Evolutionary conservation across 2,888 invertebrate genomes (phyloP), one percentile per base, ranked within the genome.

Genomic region (Sarcophaga subvicina): DNA sequence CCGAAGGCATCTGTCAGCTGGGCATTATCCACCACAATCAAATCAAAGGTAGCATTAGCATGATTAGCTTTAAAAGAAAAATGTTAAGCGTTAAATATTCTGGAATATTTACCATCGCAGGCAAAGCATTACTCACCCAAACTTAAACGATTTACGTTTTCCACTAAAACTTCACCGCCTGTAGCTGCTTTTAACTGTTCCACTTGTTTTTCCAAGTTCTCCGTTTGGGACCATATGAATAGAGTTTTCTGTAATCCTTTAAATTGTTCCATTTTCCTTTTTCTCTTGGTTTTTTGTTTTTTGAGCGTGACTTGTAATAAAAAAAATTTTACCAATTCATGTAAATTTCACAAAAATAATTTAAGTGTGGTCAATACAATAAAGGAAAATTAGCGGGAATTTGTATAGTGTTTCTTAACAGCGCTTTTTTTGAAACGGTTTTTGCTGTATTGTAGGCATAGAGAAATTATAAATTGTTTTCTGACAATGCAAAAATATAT

Each of bases 81-180:
- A 10, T 25, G 71, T 82, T 27, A 27, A 25, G 70, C 14, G 54
- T 37, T 37, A 73, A 10, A 22, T 49, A 37, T 71, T 79, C 62
- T 78, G 54, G 47, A 73, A 69, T 11, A 81, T 60, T 72, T 78
- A 8, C 63, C 8, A 37, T 59, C 17, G 8, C 0, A 70, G 27
- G 37, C 11, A 63, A 27, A 1, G n/a, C 49, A 63, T 59, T 20
- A 94, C 94, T 94, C 93, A 96, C 96, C 94, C 90, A 95, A 93
- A 66, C 94, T 93, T 49, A 96, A 93, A 91, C 95, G 94, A 89
- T 95, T 94, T 27, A 95, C 94, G 92, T 96, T 95, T 93, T 95
- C 95, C 47, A 95, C 90, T 88, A 94, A 94, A 69, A 95, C 93
- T 81, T 94, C 92, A 12, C 94, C 95, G 87, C 93, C 93, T 66